phyloP scores from a whole-genome alignment of 2,113 vertebrate genomes.

The Clarias gariepinus region DNA sequence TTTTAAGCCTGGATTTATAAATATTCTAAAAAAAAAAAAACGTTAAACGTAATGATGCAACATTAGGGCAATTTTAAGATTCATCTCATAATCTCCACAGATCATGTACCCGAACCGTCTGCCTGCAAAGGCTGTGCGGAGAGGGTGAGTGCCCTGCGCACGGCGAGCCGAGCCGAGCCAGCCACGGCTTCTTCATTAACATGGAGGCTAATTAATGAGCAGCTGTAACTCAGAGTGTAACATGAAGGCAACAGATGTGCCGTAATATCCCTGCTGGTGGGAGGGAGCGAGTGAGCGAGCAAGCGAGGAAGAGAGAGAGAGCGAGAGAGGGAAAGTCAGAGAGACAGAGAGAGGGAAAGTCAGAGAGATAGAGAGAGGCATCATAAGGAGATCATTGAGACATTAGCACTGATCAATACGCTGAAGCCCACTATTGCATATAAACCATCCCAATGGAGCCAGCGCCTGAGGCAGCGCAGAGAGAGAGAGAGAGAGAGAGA shows the following conservation, averaged over 20 bases:
- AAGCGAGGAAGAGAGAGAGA: background rate
- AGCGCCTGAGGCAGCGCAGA: constrained; percentile 58
- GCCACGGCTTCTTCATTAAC: constrained; percentile 65
- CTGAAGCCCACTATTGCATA: constrained; percentile 58
- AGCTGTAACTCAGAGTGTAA: constrained; percentile 60
- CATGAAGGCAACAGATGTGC: constrained; percentile 49
- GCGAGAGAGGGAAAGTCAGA: constrained; percentile 36
- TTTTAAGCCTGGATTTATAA: background rate
- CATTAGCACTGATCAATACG: constrained; percentile 70
- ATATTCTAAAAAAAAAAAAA: constrained; percentile 1
- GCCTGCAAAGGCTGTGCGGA: constrained; percentile 15
- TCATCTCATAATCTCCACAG: constrained; percentile 11
- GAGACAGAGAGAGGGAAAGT: constrained; percentile 36
- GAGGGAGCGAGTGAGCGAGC: constrained; percentile 3
- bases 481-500: constrained; percentile 1
- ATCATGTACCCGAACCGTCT: constrained; percentile 14
- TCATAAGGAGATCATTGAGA: constrained; percentile 65
- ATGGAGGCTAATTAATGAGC: constrained; percentile 64
- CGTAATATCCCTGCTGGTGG: constrained; percentile 43
- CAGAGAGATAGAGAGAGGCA: constrained; percentile 29
- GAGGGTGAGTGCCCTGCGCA: constrained; percentile 1
- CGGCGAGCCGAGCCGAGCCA: background rate
- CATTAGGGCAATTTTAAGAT: constrained; percentile 11
- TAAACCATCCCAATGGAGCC: constrained; percentile 63
- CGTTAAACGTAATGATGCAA: constrained; percentile 30